Percentiles rank a stretch among this genome's conserved stretches.
Conservation (phyloP, 2,113 vertebrate species). For the Pantherophis guttatus region DNA sequence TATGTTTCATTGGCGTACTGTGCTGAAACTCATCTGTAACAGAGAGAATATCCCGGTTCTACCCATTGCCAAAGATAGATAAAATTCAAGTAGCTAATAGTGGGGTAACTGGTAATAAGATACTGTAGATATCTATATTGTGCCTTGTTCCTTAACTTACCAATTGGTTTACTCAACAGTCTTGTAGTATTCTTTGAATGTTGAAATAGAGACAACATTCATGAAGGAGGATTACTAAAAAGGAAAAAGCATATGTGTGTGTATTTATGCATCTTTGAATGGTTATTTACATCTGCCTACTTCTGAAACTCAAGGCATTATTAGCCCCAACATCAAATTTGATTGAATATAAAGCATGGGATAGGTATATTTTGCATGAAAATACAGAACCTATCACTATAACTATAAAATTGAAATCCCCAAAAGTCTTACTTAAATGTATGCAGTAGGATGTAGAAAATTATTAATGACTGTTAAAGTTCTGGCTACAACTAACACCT, state of each 20-base stretch:
- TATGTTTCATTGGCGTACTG: neutral
- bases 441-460: neutral
- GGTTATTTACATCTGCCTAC: neutral
- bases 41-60: neutral
- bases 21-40: neutral
- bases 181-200: neutral
- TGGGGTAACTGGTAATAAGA: neutral
- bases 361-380: neutral
- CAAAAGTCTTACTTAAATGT: neutral
- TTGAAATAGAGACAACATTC: neutral
- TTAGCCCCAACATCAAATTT: neutral
- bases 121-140: neutral
- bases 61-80: neutral
- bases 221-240: neutral
- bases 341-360: neutral
- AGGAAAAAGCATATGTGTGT: neutral
- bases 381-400: neutral
- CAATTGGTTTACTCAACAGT: neutral
- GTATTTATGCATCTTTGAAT: neutral
- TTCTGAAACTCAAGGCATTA: neutral
- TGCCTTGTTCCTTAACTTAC: neutral
- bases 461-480: neutral
- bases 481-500: neutral
- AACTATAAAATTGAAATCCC: neutral
- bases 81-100: neutral